A percentile compares a stretch with the other conserved stretches of the same genome.
phyloP scores from a whole-genome alignment of 2,797 vertebrate species.

The Erethizon dorsatum region DNA sequence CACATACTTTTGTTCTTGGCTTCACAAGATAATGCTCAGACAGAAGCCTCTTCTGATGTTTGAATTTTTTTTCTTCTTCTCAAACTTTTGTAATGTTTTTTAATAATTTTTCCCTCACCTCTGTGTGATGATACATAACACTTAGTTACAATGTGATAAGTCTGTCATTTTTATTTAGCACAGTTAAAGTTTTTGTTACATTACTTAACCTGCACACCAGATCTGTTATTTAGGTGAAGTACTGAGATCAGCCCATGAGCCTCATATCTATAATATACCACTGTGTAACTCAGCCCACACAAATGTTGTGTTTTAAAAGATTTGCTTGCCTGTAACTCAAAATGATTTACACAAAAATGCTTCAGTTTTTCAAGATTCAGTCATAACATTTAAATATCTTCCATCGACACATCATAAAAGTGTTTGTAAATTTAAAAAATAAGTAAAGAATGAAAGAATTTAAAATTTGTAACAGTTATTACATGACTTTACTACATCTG shows the following conservation, averaged over 20 bases:
- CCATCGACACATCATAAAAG: background rate
- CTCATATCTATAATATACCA: too few relatives aligned
- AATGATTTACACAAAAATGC: background rate
- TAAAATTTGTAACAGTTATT: too few relatives aligned
- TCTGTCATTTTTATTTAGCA: background rate
- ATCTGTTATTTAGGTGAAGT: background rate
- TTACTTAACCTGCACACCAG: background rate
- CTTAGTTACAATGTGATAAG: background rate
- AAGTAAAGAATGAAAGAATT: background rate
- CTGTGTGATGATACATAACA: background rate
- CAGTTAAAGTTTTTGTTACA: background rate
- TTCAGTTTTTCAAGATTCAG: background rate
- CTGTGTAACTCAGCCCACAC: background rate
- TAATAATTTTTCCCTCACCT: too few relatives aligned
- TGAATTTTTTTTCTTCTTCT: background rate
- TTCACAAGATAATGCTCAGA: too few relatives aligned
- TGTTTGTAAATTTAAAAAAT: background rate
- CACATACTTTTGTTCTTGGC: fast-evolving
- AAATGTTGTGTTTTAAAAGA: background rate
- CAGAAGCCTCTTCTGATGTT: too few relatives aligned
- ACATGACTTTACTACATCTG: background rate
- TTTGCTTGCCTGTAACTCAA: background rate
- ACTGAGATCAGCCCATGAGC: too few relatives aligned
- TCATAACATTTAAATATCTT: background rate
- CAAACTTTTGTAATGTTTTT: too few relatives aligned